phyloP scores from a whole-genome alignment of 2,888 invertebrate species.

The Cephonodes hylas region DNA sequence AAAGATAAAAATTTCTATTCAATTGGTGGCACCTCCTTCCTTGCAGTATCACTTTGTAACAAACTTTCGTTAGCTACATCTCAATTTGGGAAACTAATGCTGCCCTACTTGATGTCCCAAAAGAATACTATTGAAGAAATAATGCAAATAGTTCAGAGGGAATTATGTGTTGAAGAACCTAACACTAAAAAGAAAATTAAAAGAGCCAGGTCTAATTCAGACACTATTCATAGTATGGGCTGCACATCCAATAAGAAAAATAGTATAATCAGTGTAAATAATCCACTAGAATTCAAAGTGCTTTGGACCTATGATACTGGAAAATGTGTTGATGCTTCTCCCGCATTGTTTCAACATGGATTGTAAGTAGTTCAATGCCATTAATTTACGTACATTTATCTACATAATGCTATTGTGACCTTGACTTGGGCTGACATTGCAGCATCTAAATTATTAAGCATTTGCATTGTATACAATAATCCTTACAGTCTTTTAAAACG shows the following conservation, averaged over 20 bases:
- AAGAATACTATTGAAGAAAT: slow-evolving; percentile 62
- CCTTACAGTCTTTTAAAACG: too few relatives aligned
- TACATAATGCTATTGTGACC: too few relatives aligned
- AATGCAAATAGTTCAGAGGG: slow-evolving; percentile 48
- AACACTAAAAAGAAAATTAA: slow-evolving; percentile 46
- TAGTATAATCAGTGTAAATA: slow-evolving; percentile 17
- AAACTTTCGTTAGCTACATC: slow-evolving; percentile 72
- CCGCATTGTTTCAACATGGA: slow-evolving; percentile 74
- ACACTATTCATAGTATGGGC: slow-evolving; percentile 17
- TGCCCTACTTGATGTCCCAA: slow-evolving; percentile 78
- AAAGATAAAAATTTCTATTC: slow-evolving; percentile 77
- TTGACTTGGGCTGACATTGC: too few relatives aligned
- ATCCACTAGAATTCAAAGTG: slow-evolving; percentile 57
- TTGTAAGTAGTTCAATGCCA: slow-evolving; percentile 77
- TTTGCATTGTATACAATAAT: too few relatives aligned
- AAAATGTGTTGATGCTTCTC: slow-evolving; percentile 93
- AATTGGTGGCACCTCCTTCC: slow-evolving; percentile 87
- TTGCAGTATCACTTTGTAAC: slow-evolving; percentile 83
- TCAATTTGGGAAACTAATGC: slow-evolving; percentile 71
- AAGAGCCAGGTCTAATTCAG: slow-evolving; percentile 31
- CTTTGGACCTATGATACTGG: slow-evolving; percentile 83
- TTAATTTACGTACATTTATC: not conserved
- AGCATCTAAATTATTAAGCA: too few relatives aligned
- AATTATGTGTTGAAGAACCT: slow-evolving; percentile 36
- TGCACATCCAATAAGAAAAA: slow-evolving; percentile 29